phyloP scores from a whole-genome alignment of 2,797 vertebrate genomes.

The Leontocebus nigricollis region DNA sequence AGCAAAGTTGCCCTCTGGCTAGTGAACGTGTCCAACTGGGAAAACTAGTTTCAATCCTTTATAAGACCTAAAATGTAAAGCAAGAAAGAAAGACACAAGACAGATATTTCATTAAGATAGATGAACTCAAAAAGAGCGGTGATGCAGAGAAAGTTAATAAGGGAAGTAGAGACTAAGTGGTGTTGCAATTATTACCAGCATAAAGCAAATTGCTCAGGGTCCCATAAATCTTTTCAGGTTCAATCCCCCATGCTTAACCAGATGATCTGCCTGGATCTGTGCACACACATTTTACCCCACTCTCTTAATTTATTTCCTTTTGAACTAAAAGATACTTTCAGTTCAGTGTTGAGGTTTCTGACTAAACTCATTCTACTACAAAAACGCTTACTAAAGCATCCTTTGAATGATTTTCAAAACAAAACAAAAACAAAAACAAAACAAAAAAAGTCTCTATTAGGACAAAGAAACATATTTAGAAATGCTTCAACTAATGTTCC shows the following conservation, averaged over 20 bases:
- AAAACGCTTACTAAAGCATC: background rate
- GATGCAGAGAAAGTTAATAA: constrained; percentile 72
- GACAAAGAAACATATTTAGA: background rate
- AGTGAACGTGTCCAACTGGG: constrained; percentile 64
- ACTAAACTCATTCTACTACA: background rate
- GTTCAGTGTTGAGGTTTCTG: background rate
- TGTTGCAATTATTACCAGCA: constrained; percentile 51
- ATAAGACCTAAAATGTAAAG: constrained; percentile 60
- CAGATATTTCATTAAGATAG: constrained; percentile 71
- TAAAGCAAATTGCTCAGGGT: constrained; percentile 54
- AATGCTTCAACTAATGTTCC: background rate
- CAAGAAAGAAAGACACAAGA: constrained; percentile 46
- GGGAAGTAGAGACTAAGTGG: constrained; percentile 28
- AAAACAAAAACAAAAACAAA: background rate
- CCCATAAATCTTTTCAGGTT: constrained; percentile 68
- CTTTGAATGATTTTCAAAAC: background rate
- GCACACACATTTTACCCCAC: background rate
- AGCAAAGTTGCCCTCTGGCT: constrained; percentile 70
- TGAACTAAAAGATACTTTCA: constrained; percentile 13
- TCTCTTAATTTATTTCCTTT: constrained; percentile 17
- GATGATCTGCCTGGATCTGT: constrained; percentile 13
- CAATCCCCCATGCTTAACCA: constrained; percentile 55
- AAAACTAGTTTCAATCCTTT: constrained; percentile 53
- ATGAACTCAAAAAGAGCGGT: constrained; percentile 64
- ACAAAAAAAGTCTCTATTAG: background rate